Evolutionary conservation across 2,113 vertebrate genomes (phyloP).

Genomic region (Vombatus ursinus): DNA sequence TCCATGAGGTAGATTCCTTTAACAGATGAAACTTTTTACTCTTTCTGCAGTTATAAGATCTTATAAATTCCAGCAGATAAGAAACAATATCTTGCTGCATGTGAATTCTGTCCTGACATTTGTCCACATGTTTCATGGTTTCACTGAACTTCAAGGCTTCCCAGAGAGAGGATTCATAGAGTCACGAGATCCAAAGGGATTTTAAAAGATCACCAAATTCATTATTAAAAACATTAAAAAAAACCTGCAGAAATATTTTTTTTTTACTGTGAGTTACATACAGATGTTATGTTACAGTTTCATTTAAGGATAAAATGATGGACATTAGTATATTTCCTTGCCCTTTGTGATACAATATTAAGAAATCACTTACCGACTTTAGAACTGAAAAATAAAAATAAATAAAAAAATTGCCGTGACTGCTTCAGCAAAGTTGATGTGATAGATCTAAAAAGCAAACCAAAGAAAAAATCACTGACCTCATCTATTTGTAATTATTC

Average conservation of each 20-base stretch:
- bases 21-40: not conserved
- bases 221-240: not conserved
- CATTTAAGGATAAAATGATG: too few species aligned
- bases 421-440: not conserved
- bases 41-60: constrained; percentile 24
- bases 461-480: not conserved
- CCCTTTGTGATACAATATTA: too few species aligned
- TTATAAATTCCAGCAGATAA: constrained; percentile 47
- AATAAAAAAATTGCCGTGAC: too few species aligned
- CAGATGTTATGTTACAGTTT: too few species aligned
- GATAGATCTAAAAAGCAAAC: not conserved
- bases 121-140: constrained; percentile 20
- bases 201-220: constrained; percentile 44
- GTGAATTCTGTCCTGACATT: not conserved
- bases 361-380: too few species aligned
- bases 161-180: constrained; percentile 4
- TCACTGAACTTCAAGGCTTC: constrained; percentile 38
- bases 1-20: constrained; percentile 26
- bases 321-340: too few species aligned
- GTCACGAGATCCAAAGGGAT: constrained; percentile 14
- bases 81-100: constrained; percentile 2
- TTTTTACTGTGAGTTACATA: not conserved
- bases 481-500: not conserved
- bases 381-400: too few species aligned
- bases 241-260: not conserved